A percentile compares a stretch with the other conserved stretches of the same genome.
Conservation (phyloP, 2,113 vertebrate genomes). For the Sander lucioperca region DNA sequence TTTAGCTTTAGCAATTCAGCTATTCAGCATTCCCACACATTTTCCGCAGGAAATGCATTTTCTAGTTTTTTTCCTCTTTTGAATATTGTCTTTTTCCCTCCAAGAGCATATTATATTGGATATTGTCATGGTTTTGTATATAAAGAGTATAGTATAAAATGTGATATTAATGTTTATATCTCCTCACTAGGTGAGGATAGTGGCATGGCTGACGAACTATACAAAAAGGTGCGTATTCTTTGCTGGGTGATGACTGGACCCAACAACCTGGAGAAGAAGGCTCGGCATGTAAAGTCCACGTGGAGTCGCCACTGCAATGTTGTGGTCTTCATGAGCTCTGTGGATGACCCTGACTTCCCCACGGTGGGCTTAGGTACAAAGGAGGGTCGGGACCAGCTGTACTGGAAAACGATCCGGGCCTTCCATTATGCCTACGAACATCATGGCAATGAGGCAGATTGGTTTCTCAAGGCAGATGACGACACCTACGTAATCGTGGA, state of each 20-base stretch:
- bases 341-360: constrained; percentile 75
- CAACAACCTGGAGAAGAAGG: constrained; percentile 77
- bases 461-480: constrained; percentile 88
- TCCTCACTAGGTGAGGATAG: constrained; percentile 79
- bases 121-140: not conserved
- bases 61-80: not conserved
- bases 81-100: not conserved
- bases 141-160: not conserved
- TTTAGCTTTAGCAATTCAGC: no score
- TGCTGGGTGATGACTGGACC: constrained; percentile 87
- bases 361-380: constrained; percentile 81
- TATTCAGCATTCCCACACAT: no score
- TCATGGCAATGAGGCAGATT: constrained; percentile 80
- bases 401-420: constrained; percentile 85
- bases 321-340: constrained; percentile 85
- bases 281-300: constrained; percentile 80
- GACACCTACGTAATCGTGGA: constrained; percentile 85
- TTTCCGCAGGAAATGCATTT: no score
- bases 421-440: constrained; percentile 85
- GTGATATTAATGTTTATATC: not conserved
- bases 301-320: constrained; percentile 85
- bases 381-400: constrained; percentile 86
- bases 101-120: not conserved
- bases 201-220: constrained; percentile 77
- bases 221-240: constrained; percentile 82